Percentiles rank a stretch among this genome's conserved stretches.
Evolutionary conservation across 92 coral and sea anemone genomes (phyloP).

Genomic region (Phenganax marumi): DNA sequence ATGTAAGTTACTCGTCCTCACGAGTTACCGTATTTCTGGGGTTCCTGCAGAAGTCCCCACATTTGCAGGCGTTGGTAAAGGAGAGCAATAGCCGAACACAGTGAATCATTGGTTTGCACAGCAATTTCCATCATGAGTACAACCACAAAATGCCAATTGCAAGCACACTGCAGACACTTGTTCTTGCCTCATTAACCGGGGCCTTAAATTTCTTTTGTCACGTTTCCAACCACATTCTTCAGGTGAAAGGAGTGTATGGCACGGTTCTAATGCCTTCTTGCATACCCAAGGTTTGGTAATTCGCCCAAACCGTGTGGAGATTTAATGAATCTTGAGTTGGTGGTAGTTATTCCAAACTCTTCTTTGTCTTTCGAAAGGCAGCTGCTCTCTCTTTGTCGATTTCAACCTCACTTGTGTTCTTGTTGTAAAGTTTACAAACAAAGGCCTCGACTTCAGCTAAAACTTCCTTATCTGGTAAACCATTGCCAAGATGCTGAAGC

Average conservation of each 20-base stretch:
- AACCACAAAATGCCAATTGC: constrained; percentile 63
- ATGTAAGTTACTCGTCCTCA: constrained; percentile 22
- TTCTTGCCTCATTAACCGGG: constrained; percentile 52
- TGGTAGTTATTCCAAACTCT: constrained; percentile 48
- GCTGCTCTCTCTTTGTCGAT: constrained; percentile 52
- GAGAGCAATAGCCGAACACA: constrained; percentile 55
- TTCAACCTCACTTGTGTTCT: constrained; percentile 26
- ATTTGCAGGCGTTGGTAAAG: constrained; percentile 63
- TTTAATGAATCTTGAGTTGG: constrained; percentile 46
- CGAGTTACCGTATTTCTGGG: constrained; percentile 34
- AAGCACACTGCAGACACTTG: constrained; percentile 60
- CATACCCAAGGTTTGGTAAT: constrained; percentile 43
- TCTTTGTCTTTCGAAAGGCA: constrained; percentile 57
- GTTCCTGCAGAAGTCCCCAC: constrained; percentile 61
- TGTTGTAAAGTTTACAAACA: constrained; percentile 59
- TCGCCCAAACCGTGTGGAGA: constrained; percentile 40
- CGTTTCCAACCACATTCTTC: constrained; percentile 34
- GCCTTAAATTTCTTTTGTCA: constrained; percentile 31
- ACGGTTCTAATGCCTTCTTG: constrained; percentile 19
- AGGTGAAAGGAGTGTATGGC: constrained; percentile 31
- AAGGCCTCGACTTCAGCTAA: constrained; percentile 70
- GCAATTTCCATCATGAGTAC: constrained; percentile 52
- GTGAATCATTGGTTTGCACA: constrained; percentile 63
- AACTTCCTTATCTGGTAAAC: constrained; percentile 28
- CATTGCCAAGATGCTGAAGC: constrained; percentile 46